These are phyloP conservation scores for Cyclina sinensis DNA, from an alignment of 1,140 invertebrate species.

Conservation along the genomic window DNA sequence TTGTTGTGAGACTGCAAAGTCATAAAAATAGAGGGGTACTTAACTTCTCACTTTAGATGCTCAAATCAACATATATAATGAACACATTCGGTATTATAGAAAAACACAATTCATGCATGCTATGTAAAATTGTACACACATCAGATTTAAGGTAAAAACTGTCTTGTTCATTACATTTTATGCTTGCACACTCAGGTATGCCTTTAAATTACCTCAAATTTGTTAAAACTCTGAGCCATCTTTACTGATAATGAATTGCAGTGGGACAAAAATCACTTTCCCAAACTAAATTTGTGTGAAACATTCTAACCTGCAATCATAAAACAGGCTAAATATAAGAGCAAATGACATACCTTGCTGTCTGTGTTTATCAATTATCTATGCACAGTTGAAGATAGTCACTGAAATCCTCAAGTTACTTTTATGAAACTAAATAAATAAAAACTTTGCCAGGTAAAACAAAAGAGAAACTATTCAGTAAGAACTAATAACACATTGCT, in stretches of 20 bases:
- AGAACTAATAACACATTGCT: not conserved
- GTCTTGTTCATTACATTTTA: not conserved
- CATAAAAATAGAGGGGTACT: too few species aligned
- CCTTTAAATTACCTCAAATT: not conserved
- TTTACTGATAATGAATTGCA: too few species aligned
- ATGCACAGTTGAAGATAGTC: not conserved
- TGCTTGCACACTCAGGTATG: not conserved
- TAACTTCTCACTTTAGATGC: too few species aligned
- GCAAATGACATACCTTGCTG: not conserved
- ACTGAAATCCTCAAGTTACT: not conserved
- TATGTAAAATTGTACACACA: not conserved
- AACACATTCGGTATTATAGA: too few species aligned
- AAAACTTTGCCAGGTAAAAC: slow-evolving; percentile 9
- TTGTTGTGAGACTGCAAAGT: too few species aligned
- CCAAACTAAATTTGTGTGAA: not conserved
- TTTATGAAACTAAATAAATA: not conserved
- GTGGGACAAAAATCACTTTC: too few species aligned
- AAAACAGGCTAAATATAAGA: not conserved
- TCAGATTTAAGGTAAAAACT: not conserved
- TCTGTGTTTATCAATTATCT: slow-evolving; percentile 3
- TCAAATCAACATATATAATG: too few species aligned
- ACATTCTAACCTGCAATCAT: not conserved
- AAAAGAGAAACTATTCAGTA: not conserved
- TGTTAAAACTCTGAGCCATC: too few species aligned
- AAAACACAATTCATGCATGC: too few species aligned